Base-by-base conservation (phyloP, 2,797 vertebrate genomes). In the Gymnocypris eckloni region DNA sequence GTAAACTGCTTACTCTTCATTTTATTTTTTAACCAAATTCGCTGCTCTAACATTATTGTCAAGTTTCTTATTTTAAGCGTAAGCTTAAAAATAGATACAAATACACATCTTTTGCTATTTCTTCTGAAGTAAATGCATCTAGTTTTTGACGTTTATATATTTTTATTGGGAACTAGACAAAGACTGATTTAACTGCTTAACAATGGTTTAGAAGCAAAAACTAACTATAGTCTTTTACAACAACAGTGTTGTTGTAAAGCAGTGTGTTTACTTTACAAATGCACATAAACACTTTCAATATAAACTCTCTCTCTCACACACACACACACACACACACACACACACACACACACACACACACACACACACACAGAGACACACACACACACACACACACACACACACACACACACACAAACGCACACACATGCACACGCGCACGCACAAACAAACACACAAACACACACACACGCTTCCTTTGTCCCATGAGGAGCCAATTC, bases 241-340 rank as follows among this genome's bases (percentile, higher is more conserved):
- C 87, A 91, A 91, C 90, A 87, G 89, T 88, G 83, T 84, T 87
- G 76, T 91, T 91, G 91, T 92, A 91, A 90, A 90, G 85, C 52
- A 83, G 89, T 88, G 87, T 92, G 88, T 92, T 93, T 86, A 94
- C 94, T 93, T 33, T 67, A 78, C 64, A 82, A 82, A 67, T 79
- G 61, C 28, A 0, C 20, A 75, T 43, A 45, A 50, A 82, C 45
- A 81, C 82, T 80, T 77, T 61, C 70, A 83, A 64, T 77, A 56
- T 82, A 80, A 70, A 88, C 88, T 7, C 80, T 61, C 33, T 59
- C 59, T 84, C 33, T 2, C 33, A 33, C 33, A 33, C 33, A 33
- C 33, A 3, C 33, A 33, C 2, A 33, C 33, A 33, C 33, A 33
- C 2, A 33, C 33, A 33, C 33, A 33, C 33, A 33, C 33, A 33